These are phyloP conservation scores for Aspidiotus rigidus DNA, from an alignment of 2,888 invertebrate genomes.

Conservation along the genomic window DNA sequence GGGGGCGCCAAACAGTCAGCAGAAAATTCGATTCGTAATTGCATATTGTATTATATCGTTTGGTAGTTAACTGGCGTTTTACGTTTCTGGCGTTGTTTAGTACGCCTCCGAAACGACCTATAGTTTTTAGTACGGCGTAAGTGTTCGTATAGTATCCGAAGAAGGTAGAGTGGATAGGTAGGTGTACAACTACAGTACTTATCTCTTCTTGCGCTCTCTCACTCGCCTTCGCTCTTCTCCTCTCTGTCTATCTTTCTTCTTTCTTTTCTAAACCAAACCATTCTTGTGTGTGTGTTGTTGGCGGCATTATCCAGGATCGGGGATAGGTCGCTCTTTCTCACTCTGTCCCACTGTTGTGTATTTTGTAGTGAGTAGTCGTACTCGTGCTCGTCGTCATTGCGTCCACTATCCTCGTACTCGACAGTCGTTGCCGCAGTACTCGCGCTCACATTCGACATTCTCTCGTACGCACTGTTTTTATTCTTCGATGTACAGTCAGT, in stretches of 20 bases:
- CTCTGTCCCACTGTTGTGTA: too few relatives aligned
- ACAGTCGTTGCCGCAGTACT: too few relatives aligned
- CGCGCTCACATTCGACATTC: too few relatives aligned
- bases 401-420: background rate
- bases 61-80: slow-evolving; percentile 13
- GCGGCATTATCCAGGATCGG: background rate
- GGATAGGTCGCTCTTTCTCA: background rate
- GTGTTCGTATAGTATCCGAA: slow-evolving; percentile 3
- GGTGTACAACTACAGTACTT: slow-evolving; percentile 7
- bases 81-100: slow-evolving; percentile 6
- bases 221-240: slow-evolving; percentile 7
- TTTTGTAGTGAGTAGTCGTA: too few relatives aligned
- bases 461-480: too few relatives aligned
- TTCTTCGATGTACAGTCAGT: too few relatives aligned
- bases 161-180: slow-evolving; percentile 4
- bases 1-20: slow-evolving; percentile 27
- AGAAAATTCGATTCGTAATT: slow-evolving; percentile 31
- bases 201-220: slow-evolving; percentile 11
- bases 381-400: background rate
- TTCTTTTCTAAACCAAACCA: background rate
- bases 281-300: background rate
- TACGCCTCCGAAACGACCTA: slow-evolving; percentile 24
- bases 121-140: slow-evolving; percentile 12
- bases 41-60: slow-evolving; percentile 23
- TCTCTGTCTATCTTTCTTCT: background rate